Evolutionary conservation across 1,140 invertebrate species (phyloP).

Genomic region (Zaprionus vittiger): DNA sequence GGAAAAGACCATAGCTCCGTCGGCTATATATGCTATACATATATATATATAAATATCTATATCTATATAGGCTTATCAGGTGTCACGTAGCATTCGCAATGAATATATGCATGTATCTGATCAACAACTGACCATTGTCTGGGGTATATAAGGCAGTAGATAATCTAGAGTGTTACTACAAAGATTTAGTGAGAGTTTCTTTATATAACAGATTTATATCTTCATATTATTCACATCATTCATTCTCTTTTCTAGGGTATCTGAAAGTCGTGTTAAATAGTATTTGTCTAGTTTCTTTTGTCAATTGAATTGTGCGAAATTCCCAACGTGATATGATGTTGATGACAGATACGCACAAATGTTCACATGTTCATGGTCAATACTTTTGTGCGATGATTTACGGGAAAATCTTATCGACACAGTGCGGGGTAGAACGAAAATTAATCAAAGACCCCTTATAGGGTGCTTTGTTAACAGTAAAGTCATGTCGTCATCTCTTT

Average conservation of each 20-base stretch:
- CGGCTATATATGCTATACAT: background rate
- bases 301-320: conserved; percentile 16
- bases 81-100: conserved; percentile 25
- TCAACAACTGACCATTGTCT: background rate
- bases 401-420: conserved; percentile 33
- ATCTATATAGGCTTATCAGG: conserved; percentile 9
- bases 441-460: conserved; percentile 29
- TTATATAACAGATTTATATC: no score
- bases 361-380: conserved; percentile 20
- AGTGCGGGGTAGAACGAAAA: conserved; percentile 13
- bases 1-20: background rate
- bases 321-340: conserved; percentile 35
- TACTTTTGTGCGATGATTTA: conserved; percentile 33
- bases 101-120: background rate
- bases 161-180: background rate
- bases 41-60: background rate
- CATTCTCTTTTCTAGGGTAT: conserved; percentile 17
- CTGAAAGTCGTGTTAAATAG: background rate
- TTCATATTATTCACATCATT: no score
- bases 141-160: background rate
- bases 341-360: conserved; percentile 30
- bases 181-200: background rate
- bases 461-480: background rate
- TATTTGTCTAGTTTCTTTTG: background rate
- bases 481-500: conserved; percentile 19